A percentile compares a stretch with the other conserved stretches of the same genome.
phyloP scores from a whole-genome alignment of 2,888 invertebrate species.

The Marronus borbonicus region DNA sequence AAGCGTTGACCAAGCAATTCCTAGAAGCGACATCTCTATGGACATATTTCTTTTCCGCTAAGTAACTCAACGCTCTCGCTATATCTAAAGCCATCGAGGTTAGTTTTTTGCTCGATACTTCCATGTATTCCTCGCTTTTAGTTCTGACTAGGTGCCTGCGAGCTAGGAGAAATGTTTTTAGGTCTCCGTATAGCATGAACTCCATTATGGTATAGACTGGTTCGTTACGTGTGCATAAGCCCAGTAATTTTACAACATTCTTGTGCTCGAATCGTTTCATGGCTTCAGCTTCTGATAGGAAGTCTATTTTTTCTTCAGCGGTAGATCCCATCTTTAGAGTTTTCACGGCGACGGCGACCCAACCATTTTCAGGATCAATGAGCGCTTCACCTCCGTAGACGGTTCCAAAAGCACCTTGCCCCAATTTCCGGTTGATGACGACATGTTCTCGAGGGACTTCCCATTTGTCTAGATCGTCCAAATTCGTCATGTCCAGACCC shows the following conservation, averaged over 20 bases:
- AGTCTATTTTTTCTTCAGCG: conserved; percentile 91
- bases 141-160: conserved; percentile 84
- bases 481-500: conserved; percentile 73
- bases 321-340: conserved; percentile 88
- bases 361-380: conserved; percentile 75
- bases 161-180: conserved; percentile 90
- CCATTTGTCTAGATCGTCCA: conserved; percentile 84
- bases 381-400: conserved; percentile 94
- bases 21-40: conserved; percentile 89
- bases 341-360: conserved; percentile 92
- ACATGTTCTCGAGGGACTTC: conserved; percentile 89
- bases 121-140: conserved; percentile 78
- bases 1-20: conserved; percentile 81
- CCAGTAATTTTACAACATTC: conserved; percentile 88
- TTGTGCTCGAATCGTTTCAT: conserved; percentile 95
- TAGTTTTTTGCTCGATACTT: conserved; percentile 84
- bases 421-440: conserved; percentile 88
- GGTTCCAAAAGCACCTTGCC: conserved; percentile 93
- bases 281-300: conserved; percentile 92
- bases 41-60: conserved; percentile 88
- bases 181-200: conserved; percentile 93
- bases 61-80: conserved; percentile 87
- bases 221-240: conserved; percentile 89
- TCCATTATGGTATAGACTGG: conserved; percentile 95
- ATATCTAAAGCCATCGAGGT: conserved; percentile 85